Evolutionary conservation across 1,140 invertebrate genomes (phyloP).

Genomic region (Coelopa frigida): DNA sequence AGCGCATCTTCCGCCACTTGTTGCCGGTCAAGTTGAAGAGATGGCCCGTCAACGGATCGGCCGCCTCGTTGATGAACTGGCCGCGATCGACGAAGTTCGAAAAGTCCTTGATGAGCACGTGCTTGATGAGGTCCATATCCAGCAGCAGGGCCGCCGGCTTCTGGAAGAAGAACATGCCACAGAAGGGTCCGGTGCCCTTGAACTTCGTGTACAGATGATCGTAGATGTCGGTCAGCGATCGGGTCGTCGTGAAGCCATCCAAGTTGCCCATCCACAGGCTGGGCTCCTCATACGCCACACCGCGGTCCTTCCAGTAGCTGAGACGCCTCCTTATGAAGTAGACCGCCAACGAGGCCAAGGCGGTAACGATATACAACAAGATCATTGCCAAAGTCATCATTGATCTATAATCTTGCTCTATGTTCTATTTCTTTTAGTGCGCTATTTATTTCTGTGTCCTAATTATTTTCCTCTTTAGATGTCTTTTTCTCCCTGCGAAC

Average conservation of each 20-base stretch:
- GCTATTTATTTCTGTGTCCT: no score
- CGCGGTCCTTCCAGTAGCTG: conserved; percentile 40
- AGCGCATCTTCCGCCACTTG: conserved; percentile 50
- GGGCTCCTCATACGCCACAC: conserved; percentile 45
- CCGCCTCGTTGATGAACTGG: conserved; percentile 44
- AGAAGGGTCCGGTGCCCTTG: conserved; percentile 30
- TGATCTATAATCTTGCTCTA: no score
- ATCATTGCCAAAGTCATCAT: no score
- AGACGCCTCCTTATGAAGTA: conserved; percentile 11
- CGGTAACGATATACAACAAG: conserved; percentile 14
- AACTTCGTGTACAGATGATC: conserved; percentile 34
- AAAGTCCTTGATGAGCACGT: conserved; percentile 55
- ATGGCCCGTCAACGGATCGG: conserved; percentile 47
- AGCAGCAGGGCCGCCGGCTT: conserved; percentile 47
- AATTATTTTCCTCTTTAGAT: not conserved
- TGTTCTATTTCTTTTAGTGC: no score
- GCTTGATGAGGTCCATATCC: conserved; percentile 54
- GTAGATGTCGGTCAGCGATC: conserved; percentile 21
- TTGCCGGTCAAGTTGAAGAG: conserved; percentile 45
- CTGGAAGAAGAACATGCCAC: conserved; percentile 42
- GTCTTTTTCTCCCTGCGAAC: not conserved
- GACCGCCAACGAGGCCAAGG: conserved; percentile 17
- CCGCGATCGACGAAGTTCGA: conserved; percentile 48
- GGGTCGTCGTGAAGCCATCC: conserved; percentile 13
- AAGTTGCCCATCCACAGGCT: conserved; percentile 34